These are phyloP conservation scores for Mesembrinibis cayennensis DNA, from an alignment of 2,113 vertebrate genomes.

Conservation along the genomic window DNA sequence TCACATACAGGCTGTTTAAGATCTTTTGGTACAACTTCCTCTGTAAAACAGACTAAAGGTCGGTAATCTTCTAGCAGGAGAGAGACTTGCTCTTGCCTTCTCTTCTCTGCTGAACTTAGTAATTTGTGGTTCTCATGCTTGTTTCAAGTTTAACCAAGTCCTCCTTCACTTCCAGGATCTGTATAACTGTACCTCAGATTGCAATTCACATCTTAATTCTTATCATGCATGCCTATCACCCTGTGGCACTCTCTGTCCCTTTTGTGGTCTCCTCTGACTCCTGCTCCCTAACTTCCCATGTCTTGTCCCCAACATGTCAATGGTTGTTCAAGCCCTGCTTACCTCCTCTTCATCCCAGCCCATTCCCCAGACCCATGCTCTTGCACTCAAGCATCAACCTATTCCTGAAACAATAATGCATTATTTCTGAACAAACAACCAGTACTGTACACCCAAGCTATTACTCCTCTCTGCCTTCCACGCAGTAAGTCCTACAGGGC, in stretches of 20 bases:
- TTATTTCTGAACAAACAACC: neutral
- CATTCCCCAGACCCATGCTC: neutral
- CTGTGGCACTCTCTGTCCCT: neutral
- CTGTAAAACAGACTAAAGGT: neutral
- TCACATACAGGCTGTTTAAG: neutral
- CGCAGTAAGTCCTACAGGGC: neutral
- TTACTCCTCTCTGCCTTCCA: conserved; percentile 3
- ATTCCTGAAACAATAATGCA: neutral
- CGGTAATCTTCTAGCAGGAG: neutral
- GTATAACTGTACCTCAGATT: neutral
- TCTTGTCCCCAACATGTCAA: neutral
- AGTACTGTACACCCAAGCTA: neutral
- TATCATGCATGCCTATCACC: neutral
- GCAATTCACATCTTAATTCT: neutral
- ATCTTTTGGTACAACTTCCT: neutral
- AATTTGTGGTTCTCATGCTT: neutral
- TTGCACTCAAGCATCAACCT: neutral
- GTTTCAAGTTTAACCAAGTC: neutral
- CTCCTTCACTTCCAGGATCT: neutral
- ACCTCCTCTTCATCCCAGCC: neutral
- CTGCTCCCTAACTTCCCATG: neutral
- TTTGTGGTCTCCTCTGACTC: neutral
- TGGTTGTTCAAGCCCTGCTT: neutral
- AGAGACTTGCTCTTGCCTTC: neutral
- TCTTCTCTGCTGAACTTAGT: neutral